Evolutionary conservation across 2,113 vertebrate genomes (phyloP).

Genomic region (Neolamprologus modestus): DNA sequence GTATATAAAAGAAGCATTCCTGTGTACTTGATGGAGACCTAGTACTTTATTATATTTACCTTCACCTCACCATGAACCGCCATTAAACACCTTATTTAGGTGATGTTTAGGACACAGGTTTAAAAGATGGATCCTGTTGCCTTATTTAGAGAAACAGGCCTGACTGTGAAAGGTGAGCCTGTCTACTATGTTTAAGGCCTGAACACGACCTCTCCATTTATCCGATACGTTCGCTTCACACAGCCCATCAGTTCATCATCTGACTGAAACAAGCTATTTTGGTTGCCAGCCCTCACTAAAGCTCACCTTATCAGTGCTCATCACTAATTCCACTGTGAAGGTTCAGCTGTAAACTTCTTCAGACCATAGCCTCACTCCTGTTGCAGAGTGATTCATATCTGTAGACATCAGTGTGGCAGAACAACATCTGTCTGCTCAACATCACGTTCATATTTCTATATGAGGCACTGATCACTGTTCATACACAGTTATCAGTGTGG

Average conservation of each 20-base stretch:
- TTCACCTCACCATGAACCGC: neutral
- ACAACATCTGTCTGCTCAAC: neutral
- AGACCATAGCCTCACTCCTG: neutral
- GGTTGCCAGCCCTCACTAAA: neutral
- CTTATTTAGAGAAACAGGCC: neutral
- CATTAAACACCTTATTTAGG: neutral
- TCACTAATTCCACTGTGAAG: neutral
- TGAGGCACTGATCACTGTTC: neutral
- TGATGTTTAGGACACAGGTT: neutral
- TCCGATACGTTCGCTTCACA: neutral
- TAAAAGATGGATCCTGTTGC: neutral
- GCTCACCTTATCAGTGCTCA: neutral
- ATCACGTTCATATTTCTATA: neutral
- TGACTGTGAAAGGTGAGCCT: neutral
- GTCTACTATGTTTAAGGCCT: neutral
- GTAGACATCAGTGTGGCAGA: neutral
- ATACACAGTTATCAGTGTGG: neutral
- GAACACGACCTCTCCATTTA: neutral
- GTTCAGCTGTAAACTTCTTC: neutral
- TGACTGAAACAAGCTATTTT: neutral
- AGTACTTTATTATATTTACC: neutral
- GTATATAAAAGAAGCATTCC: neutral
- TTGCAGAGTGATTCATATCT: neutral
- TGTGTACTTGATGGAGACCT: neutral
- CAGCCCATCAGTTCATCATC: neutral